Conservation (phyloP, 2,888 invertebrate species). For the Drymonia ruficornis region DNA sequence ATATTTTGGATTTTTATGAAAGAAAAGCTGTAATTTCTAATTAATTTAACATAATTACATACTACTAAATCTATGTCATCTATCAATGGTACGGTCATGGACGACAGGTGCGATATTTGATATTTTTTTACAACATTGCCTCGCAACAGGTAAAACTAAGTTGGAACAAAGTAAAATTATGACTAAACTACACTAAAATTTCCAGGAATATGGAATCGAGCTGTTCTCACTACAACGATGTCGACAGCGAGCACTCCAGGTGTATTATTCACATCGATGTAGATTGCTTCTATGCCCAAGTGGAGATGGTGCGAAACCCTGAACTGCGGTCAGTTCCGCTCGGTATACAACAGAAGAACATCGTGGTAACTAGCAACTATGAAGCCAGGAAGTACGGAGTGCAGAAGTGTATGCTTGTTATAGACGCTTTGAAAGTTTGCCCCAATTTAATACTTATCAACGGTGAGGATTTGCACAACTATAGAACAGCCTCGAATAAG, state of each 20-base stretch:
- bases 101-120: constrained; percentile 70
- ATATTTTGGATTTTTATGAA: constrained; percentile 79
- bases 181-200: constrained; percentile 62
- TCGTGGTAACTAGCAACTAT: constrained; percentile 94
- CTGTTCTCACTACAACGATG: constrained; percentile 69
- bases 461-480: constrained; percentile 93
- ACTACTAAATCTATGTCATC: constrained; percentile 60
- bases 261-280: constrained; percentile 92
- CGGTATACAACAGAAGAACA: constrained; percentile 93
- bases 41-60: constrained; percentile 60
- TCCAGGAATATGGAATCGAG: constrained; percentile 80
- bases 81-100: constrained; percentile 70
- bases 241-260: constrained; percentile 84
- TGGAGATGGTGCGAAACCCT: constrained; percentile 91
- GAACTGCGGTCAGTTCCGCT: constrained; percentile 87
- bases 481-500: constrained; percentile 91
- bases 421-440: constrained; percentile 90
- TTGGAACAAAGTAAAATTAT: constrained; percentile 70
- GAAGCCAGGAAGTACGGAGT: constrained; percentile 90
- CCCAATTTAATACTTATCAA: constrained; percentile 90
- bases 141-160: constrained; percentile 75
- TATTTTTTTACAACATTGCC: constrained; percentile 49
- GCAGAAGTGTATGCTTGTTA: constrained; percentile 90
- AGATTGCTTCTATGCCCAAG: constrained; percentile 95
- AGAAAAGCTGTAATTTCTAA: constrained; percentile 69